These are phyloP conservation scores for Neogobius melanostomus DNA, from an alignment of 2,113 vertebrate genomes.

Conservation along the genomic window DNA sequence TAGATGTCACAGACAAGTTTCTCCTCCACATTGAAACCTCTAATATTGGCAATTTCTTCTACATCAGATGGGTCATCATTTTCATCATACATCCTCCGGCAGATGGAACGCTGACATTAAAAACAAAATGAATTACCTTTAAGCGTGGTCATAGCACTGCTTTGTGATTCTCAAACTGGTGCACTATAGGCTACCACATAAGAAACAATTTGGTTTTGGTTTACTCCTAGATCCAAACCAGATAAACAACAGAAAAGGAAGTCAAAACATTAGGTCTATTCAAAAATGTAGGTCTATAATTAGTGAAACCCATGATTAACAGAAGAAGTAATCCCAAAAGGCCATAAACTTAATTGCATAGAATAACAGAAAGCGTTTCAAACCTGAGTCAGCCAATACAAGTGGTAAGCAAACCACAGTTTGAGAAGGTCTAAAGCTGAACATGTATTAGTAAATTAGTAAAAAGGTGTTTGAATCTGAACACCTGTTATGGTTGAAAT, in stretches of 20 bases:
- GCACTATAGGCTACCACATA: no score
- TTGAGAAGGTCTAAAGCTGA: not conserved
- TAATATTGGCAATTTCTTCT: constrained; percentile 90
- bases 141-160: no score
- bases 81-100: constrained; percentile 90
- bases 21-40: constrained; percentile 93
- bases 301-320: no score
- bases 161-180: no score
- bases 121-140: constrained; percentile 5
- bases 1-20: constrained; percentile 87
- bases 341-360: no score
- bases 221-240: no score
- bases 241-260: no score
- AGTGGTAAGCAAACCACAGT: no score
- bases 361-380: not conserved
- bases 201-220: no score
- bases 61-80: constrained; percentile 94
- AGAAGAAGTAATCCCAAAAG: no score
- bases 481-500: not conserved
- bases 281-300: no score
- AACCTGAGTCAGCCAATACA: not conserved
- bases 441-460: not conserved
- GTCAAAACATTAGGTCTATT: no score
- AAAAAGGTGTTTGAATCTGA: not conserved
- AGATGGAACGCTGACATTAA: constrained; percentile 83